These are phyloP conservation scores for Archilochus colubris DNA, from an alignment of 2,113 vertebrate genomes.

Conservation along the genomic window DNA sequence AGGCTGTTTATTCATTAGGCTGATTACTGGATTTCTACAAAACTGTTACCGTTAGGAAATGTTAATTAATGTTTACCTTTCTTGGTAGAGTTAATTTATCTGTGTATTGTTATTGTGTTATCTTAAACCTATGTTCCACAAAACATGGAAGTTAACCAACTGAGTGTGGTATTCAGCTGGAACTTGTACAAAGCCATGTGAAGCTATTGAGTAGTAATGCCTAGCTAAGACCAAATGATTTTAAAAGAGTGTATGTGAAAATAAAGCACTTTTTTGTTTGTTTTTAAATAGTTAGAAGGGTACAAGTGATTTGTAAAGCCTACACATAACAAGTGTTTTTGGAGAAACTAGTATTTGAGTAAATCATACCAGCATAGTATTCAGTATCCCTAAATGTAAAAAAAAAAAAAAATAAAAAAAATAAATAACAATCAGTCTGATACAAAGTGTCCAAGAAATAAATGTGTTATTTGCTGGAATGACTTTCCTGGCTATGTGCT, in stretches of 20 bases:
- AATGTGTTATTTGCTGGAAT: background rate
- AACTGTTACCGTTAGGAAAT: slow-evolving; percentile 4
- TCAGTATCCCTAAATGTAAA: background rate
- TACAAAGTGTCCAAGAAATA: background rate
- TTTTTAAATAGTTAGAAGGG: background rate
- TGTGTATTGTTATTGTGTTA: background rate
- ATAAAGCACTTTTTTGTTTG: background rate
- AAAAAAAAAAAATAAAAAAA: background rate
- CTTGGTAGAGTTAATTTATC: background rate
- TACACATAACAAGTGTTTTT: background rate
- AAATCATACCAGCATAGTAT: background rate
- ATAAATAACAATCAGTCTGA: background rate
- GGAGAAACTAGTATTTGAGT: background rate
- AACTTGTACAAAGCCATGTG: background rate
- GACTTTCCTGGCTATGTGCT: background rate
- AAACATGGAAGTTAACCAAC: background rate
- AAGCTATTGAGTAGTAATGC: background rate
- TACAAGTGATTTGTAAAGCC: background rate
- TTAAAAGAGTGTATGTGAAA: background rate
- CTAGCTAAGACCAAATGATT: background rate
- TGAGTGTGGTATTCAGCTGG: background rate
- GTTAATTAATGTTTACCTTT: slow-evolving; percentile 13
- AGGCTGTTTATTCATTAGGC: slow-evolving; percentile 17
- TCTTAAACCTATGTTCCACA: background rate
- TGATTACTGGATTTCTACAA: background rate